Evolutionary conservation across 2,797 vertebrate genomes (phyloP).

Genomic region (Poecile montanus): DNA sequence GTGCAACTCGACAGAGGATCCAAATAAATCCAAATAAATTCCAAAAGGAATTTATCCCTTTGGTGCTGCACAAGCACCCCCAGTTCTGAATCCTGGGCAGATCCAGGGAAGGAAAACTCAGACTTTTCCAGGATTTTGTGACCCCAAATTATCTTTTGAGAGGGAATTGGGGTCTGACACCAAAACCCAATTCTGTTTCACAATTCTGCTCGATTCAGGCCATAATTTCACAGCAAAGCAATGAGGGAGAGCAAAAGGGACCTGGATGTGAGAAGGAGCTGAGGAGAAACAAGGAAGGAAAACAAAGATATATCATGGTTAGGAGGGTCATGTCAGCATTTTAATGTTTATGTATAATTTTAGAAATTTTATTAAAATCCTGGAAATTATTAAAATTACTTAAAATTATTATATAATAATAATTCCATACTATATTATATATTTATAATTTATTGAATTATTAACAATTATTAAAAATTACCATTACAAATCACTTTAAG

Average conservation of each 20-base stretch:
- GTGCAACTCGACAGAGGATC: background rate
- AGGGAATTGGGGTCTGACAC: background rate
- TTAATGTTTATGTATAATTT: background rate
- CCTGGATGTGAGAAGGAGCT: background rate
- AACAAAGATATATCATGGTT: fast-evolving
- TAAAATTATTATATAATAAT: too few species aligned
- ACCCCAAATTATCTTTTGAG: background rate
- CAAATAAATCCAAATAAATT: too few species aligned
- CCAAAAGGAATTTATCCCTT: background rate
- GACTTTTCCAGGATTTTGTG: fast-evolving
- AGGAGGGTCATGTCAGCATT: background rate
- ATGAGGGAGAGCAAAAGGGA: fast-evolving
- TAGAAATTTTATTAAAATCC: background rate
- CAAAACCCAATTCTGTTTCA: background rate
- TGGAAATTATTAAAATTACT: background rate
- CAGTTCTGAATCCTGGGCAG: background rate
- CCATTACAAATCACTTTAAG: background rate
- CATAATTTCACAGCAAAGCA: background rate
- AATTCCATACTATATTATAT: too few species aligned
- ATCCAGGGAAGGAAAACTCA: background rate
- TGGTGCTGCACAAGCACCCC: background rate
- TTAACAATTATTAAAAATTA: too few species aligned
- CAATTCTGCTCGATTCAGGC: background rate
- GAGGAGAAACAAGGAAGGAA: background rate
- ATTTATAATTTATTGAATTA: too few species aligned